Evolutionary conservation across 2,888 invertebrate species (phyloP).

Genomic region (Drosophila siamana): DNA sequence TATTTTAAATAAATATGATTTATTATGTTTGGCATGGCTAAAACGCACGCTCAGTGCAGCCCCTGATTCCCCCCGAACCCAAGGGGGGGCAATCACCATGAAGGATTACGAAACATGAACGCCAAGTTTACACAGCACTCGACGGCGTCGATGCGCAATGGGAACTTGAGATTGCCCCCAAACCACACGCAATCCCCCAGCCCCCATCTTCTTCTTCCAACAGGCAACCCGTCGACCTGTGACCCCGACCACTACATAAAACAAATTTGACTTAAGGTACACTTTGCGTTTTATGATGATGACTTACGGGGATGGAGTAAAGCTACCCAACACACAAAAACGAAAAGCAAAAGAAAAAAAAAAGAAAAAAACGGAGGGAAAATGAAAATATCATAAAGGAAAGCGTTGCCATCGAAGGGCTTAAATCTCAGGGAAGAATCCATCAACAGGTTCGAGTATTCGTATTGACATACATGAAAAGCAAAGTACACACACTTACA

Average conservation of each 20-base stretch:
- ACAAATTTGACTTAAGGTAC: slow-evolving; percentile 73
- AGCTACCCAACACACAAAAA: slow-evolving; percentile 10
- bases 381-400: slow-evolving; percentile 23
- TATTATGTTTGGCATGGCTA: slow-evolving; percentile 70
- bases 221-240: slow-evolving; percentile 4
- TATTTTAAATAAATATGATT: slow-evolving; percentile 80
- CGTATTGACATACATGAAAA: slow-evolving; percentile 69
- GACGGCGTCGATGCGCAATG: slow-evolving; percentile 46
- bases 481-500: slow-evolving; percentile 44
- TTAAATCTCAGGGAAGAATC: slow-evolving; percentile 52
- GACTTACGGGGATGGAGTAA: slow-evolving; percentile 41
- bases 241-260: slow-evolving; percentile 26
- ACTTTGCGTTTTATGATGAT: slow-evolving; percentile 68
- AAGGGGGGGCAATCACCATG: slow-evolving; percentile 56
- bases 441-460: slow-evolving; percentile 71
- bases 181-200: neutral
- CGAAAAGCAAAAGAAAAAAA: neutral
- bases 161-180: slow-evolving; percentile 44
- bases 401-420: slow-evolving; percentile 34
- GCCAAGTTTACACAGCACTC: slow-evolving; percentile 70
- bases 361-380: slow-evolving; percentile 3
- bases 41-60: slow-evolving; percentile 2
- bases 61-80: slow-evolving; percentile 3
- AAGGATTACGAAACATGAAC: slow-evolving; percentile 64
- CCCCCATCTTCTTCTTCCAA: neutral